Evolutionary conservation across 2,113 vertebrate species (phyloP).

Genomic region (Mus musculus): GRCm39 chr3:56435001-56435500

Average conservation of each 20-base stretch:
- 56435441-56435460: neutral
- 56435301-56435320: neutral
- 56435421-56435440: neutral
- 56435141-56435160: neutral
- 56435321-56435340: neutral
- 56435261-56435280: neutral
- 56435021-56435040: neutral
- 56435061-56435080: neutral
- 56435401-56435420: neutral
- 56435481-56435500: slow-evolving; percentile 11
- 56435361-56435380: neutral
- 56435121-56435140: neutral
- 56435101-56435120: neutral
- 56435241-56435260: neutral
- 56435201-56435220: neutral
- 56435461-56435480: neutral
- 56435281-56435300: no score
- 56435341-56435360: no score
- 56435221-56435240: neutral
- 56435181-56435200: neutral
- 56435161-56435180: neutral
- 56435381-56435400: neutral
- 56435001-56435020: neutral
- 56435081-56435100: neutral
- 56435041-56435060: neutral